These are phyloP conservation scores for Coptodon bakossiorum DNA, from an alignment of 2,113 vertebrate genomes.

Conservation along the genomic window DNA sequence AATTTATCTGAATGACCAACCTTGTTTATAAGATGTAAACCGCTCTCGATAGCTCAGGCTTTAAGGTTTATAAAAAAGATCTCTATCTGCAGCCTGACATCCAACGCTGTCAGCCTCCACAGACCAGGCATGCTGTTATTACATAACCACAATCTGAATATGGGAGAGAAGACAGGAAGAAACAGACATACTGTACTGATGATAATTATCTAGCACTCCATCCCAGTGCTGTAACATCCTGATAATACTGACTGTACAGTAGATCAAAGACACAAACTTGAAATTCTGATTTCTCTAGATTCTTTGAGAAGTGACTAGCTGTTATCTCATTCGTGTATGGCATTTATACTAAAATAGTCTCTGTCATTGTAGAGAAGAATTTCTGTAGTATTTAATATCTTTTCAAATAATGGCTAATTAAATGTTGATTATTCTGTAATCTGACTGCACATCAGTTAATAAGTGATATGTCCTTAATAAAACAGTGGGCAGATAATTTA, in stretches of 20 bases:
- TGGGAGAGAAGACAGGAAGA: conserved; percentile 39
- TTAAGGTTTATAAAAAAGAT: conserved; percentile 36
- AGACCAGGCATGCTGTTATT: conserved; percentile 40
- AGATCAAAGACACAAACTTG: conserved; percentile 10
- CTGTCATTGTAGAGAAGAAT: background rate
- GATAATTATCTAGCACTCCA: conserved; percentile 33
- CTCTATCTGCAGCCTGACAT: conserved; percentile 45
- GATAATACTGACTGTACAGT: conserved; percentile 9
- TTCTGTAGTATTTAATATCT: background rate
- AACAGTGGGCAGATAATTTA: background rate
- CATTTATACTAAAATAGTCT: background rate
- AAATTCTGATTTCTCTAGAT: background rate
- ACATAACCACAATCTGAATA: conserved; percentile 55
- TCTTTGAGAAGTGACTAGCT: background rate
- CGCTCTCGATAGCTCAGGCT: background rate
- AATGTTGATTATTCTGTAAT: background rate
- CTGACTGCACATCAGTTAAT: background rate
- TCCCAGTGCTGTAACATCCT: background rate
- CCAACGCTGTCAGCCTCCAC: conserved; percentile 52
- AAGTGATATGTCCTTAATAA: background rate
- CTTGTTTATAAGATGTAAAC: background rate
- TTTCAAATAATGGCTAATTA: background rate
- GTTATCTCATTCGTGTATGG: background rate
- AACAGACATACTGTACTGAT: conserved; percentile 17
- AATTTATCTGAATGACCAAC: background rate